Evolutionary conservation across 2,797 vertebrate genomes (phyloP), one percentile per base, ranked within the genome.

Genomic region (Girardinus metallicus): DNA sequence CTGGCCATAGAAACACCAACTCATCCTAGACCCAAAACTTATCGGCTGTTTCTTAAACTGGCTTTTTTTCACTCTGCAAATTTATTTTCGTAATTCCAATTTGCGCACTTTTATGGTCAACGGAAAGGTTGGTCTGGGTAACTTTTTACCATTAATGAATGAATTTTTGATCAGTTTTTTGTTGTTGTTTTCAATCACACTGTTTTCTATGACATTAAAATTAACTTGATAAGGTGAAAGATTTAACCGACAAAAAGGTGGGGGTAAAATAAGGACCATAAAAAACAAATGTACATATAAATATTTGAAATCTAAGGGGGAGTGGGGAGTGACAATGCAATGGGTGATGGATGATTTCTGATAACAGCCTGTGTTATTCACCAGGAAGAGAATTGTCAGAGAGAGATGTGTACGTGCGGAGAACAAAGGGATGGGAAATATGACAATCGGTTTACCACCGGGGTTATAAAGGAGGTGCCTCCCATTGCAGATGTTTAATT

Each of bases 401-500:
- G 68, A 57, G n/a, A 34, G n/a, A 68, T 72, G 23, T 5, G 31
- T 47, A 23, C 80, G 31, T 41, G 55, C 77, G 81, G 31, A 77
- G 74, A 84, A 70, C 60, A 70, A 60, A 39, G 39, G 66, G 60
- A 64, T 83, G 64, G 41, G 51, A 64, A 74, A 60, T 77, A 55
- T 79, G 80, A 88, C 78, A 82, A 80, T 77, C 80, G 79, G 79
- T 86, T 81, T 76, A 85, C 84, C 76, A 75, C 39, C 41, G 76
- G 81, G 80, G 80, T 75, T 81, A 55, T 82, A 83, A 83, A 86
- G 78, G 41, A 75, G 49, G 74, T 2, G 64, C 86, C 85, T 87
- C 90, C 88, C 78, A 82, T 85, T 76, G 72, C 87, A 89, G 84
- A 84, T 88, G 86, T 80, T 87, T 75, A 84, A 89, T 80, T 89